Percentiles rank a stretch among this genome's conserved stretches.
These are phyloP conservation scores for Atta texana DNA, from an alignment of 1,140 invertebrate species.

Conservation along the genomic window DNA sequence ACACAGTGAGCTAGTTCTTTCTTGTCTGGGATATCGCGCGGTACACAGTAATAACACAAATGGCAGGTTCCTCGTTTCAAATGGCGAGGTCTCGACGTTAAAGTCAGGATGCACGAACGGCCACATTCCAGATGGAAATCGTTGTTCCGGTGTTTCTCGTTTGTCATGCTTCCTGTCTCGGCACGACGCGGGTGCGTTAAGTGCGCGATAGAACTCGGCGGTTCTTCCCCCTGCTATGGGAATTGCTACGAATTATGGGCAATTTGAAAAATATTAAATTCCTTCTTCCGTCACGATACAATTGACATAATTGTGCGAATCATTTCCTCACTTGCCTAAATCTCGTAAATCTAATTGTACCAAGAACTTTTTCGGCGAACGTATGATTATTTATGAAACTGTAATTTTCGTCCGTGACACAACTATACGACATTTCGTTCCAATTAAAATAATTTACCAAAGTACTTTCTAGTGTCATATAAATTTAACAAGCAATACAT, in stretches of 20 bases:
- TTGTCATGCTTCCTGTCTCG: slow-evolving; percentile 62
- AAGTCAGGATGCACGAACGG: slow-evolving; percentile 57
- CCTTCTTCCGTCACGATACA: not conserved
- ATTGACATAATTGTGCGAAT: not conserved
- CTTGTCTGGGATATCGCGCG: slow-evolving; percentile 50
- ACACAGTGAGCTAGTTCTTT: slow-evolving; percentile 25
- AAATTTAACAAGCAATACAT: slow-evolving; percentile 12
- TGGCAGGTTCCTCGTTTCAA: slow-evolving; percentile 52
- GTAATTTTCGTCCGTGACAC: not conserved
- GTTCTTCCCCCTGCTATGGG: not conserved
- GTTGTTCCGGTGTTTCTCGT: slow-evolving; percentile 57
- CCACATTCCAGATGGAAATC: slow-evolving; percentile 63
- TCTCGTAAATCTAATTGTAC: not conserved
- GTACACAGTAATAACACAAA: slow-evolving; percentile 21
- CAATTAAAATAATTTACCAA: slow-evolving; percentile 10
- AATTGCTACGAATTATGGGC: slow-evolving; percentile 44
- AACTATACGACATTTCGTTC: not conserved
- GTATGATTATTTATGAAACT: slow-evolving; percentile 26
- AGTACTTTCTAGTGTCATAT: not conserved
- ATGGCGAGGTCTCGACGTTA: slow-evolving; percentile 32
- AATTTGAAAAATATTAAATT: slow-evolving; percentile 34
- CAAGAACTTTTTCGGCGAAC: not conserved
- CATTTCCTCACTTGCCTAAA: not conserved
- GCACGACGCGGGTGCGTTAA: slow-evolving; percentile 22
- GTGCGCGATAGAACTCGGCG: slow-evolving; percentile 13